A percentile compares a stretch with the other conserved stretches of the same genome.
phyloP scores from a whole-genome alignment of 2,888 invertebrate genomes.

The Nomada ferruginata region DNA sequence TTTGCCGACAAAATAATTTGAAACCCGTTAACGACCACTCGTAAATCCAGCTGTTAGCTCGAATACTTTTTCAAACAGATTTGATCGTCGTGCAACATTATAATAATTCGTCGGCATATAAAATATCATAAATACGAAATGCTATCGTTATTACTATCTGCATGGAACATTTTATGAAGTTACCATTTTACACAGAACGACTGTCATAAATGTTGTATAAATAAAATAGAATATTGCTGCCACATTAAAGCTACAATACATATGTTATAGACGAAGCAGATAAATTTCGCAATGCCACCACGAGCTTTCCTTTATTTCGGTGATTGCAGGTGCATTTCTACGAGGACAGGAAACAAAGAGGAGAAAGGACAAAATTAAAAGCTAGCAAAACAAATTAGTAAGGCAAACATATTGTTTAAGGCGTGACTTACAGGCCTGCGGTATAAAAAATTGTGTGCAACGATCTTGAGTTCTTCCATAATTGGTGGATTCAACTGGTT shows the following conservation, averaged over 20 bases:
- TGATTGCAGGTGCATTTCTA: neutral
- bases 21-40: neutral
- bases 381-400: neutral
- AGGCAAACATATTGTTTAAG: constrained; percentile 33
- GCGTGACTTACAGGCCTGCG: constrained; percentile 35
- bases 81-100: neutral
- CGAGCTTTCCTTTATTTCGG: too few relatives aligned
- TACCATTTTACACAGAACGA: neutral
- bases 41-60: neutral
- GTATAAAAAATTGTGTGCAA: constrained; percentile 24
- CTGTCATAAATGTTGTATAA: neutral
- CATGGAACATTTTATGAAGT: neutral
- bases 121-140: neutral
- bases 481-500: constrained; percentile 64
- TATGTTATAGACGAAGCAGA: too few relatives aligned
- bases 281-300: too few relatives aligned
- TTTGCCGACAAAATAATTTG: neutral
- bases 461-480: constrained; percentile 62
- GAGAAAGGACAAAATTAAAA: neutral
- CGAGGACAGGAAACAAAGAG: neutral
- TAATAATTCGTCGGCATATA: constrained; percentile 1
- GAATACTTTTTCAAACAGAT: neutral
- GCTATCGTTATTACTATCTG: neutral
- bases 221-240: neutral
- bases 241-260: too few relatives aligned